A percentile compares a stretch with the other conserved stretches of the same genome.
Conservation (phyloP, 2,113 vertebrate genomes). For the Zosterops borbonicus region DNA sequence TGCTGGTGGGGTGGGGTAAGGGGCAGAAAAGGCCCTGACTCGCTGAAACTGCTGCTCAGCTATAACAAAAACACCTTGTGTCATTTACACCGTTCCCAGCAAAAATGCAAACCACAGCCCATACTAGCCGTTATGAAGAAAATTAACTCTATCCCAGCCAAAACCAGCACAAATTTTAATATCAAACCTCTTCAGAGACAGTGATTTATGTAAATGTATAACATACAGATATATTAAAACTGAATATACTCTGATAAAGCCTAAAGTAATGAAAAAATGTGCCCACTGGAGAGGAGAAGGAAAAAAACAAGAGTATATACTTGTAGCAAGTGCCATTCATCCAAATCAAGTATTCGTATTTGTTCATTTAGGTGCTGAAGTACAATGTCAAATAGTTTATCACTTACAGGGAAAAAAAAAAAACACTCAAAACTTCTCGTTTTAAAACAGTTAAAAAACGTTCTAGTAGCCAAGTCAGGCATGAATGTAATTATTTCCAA, state of each 20-base stretch:
- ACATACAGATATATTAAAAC: constrained; percentile 10
- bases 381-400: not conserved
- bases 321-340: not conserved
- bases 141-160: not conserved
- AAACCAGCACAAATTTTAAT: not conserved
- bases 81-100: not conserved
- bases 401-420: fast-evolving
- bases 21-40: not conserved
- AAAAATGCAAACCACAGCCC: not conserved
- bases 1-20: not conserved
- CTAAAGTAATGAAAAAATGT: constrained; percentile 27
- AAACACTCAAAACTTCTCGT: not conserved
- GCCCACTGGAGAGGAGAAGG: not conserved
- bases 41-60: not conserved
- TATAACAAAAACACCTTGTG: not conserved
- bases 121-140: not conserved
- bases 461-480: not conserved
- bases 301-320: not conserved
- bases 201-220: constrained; percentile 38
- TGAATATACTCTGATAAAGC: constrained; percentile 28
- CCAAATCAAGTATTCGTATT: not conserved
- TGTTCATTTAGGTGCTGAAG: not conserved
- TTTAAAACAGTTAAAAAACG: not conserved
- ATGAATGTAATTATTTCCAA: not conserved
- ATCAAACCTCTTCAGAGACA: constrained; percentile 24